Conservation (phyloP, 2,888 invertebrate genomes). For the Macropis europaea region DNA sequence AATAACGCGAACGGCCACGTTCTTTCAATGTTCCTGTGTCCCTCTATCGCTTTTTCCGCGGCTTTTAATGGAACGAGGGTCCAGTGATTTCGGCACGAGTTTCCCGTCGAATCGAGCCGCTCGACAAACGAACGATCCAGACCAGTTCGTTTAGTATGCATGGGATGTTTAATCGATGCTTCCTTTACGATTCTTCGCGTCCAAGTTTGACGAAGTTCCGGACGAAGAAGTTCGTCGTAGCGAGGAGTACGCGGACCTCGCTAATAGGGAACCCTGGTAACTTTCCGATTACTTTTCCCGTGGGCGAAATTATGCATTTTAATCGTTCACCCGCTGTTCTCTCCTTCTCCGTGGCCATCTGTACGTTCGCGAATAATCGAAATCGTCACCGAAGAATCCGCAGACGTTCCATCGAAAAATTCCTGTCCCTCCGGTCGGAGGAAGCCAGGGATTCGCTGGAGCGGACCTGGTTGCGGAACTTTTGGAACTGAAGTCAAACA, state of each 20-base stretch:
- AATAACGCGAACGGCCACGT: no score
- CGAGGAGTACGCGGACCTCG: background rate
- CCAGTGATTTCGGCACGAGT: background rate
- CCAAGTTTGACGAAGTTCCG: background rate
- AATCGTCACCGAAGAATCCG: background rate
- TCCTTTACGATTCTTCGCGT: background rate
- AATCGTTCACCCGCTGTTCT: constrained; percentile 8
- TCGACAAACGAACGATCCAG: background rate
- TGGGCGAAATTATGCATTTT: constrained; percentile 28
- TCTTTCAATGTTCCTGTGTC: background rate
- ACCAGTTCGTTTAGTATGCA: background rate
- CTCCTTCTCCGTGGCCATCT: background rate
- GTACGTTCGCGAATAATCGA: constrained; percentile 15
- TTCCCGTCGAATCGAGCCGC: background rate
- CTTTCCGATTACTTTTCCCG: constrained; percentile 5
- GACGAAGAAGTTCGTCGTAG: background rate
- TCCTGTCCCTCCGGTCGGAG: background rate
- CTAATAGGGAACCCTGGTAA: background rate
- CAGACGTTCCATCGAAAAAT: constrained; percentile 22
- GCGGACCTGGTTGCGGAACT: constrained; percentile 5
- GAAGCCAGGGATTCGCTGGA: background rate
- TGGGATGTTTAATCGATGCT: constrained; percentile 6
- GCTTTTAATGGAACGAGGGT: background rate
- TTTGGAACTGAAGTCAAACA: constrained; percentile 42
- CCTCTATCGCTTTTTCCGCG: no score